These are phyloP conservation scores for Florisuga fusca DNA, from an alignment of 2,797 vertebrate genomes.

Conservation along the genomic window DNA sequence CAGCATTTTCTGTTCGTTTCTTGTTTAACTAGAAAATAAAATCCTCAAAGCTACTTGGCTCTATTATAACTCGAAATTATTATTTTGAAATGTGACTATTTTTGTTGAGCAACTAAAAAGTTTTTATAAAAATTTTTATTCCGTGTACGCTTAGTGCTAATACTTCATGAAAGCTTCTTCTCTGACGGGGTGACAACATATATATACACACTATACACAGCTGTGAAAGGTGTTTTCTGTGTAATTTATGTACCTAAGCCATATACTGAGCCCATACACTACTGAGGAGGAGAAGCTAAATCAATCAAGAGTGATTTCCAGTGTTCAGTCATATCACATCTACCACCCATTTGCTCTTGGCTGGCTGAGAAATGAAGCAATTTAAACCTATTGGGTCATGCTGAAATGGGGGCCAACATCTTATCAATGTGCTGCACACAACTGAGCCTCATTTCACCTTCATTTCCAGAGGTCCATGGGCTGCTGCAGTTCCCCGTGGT, in stretches of 20 bases:
- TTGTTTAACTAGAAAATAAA: not conserved
- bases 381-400: constrained; percentile 59
- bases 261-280: constrained; percentile 20
- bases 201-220: not conserved
- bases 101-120: constrained; percentile 7
- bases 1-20: not conserved
- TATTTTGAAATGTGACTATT: not conserved
- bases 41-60: not conserved
- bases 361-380: constrained; percentile 68
- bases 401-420: constrained; percentile 46
- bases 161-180: constrained; percentile 64
- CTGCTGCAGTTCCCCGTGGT: not conserved
- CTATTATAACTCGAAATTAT: not conserved
- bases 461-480: not conserved
- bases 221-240: not conserved
- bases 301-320: constrained; percentile 69
- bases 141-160: constrained; percentile 6
- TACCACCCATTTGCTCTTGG: constrained; percentile 62
- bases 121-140: constrained; percentile 15
- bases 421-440: constrained; percentile 11
- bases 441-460: constrained; percentile 32
- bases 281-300: constrained; percentile 29
- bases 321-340: constrained; percentile 47
- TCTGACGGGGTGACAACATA: constrained; percentile 56
- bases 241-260: constrained; percentile 62